Evolutionary conservation across 2,888 invertebrate genomes (phyloP).

Genomic region (Xestia xanthographa): DNA sequence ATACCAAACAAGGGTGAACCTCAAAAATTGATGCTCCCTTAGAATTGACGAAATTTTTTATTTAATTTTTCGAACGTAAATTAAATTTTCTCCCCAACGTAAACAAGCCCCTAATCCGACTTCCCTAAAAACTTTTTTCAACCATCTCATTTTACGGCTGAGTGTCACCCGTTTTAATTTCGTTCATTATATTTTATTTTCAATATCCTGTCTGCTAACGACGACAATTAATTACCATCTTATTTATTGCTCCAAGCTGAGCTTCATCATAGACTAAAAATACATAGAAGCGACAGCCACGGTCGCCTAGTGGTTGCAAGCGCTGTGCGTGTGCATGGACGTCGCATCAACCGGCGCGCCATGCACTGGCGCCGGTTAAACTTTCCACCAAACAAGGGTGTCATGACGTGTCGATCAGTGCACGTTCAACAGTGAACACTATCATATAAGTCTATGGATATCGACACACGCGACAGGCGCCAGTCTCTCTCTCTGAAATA

Average conservation of each 20-base stretch:
- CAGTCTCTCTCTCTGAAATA: background rate
- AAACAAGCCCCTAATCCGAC: conserved; percentile 28
- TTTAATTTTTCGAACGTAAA: background rate
- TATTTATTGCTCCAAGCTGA: conserved; percentile 61
- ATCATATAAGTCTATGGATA: too few species aligned
- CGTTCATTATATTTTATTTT: conserved; percentile 57
- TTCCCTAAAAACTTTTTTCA: conserved; percentile 25
- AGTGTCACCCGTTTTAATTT: conserved; percentile 54
- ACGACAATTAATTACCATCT: conserved; percentile 65
- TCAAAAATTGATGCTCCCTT: background rate
- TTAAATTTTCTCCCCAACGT: background rate
- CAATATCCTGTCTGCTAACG: conserved; percentile 60
- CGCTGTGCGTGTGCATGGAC: background rate
- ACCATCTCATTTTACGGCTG: conserved; percentile 39
- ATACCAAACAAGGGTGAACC: too few species aligned
- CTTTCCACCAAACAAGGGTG: too few species aligned
- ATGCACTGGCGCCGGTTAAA: too few species aligned
- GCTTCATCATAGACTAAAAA: conserved; percentile 32
- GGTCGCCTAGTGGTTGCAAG: background rate
- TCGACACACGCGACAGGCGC: too few species aligned
- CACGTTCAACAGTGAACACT: too few species aligned
- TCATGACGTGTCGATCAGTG: too few species aligned
- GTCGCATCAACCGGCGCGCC: too few species aligned
- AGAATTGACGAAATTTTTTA: background rate
- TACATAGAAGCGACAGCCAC: background rate